Conservation (phyloP, 2,113 vertebrate genomes). For the Gambusia affinis region DNA sequence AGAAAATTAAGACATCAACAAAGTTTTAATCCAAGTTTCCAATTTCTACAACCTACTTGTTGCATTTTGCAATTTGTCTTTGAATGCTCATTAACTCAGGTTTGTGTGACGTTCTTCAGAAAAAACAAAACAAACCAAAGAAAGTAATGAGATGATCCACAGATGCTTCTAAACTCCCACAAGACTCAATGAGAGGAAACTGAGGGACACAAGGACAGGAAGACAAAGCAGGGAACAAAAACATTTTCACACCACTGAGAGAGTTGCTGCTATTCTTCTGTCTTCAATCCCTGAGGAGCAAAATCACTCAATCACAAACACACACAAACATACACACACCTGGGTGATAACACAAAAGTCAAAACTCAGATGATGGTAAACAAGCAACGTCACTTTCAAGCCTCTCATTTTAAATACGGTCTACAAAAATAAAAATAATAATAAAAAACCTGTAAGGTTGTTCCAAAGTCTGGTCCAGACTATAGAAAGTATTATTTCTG, state of each 20-base stretch:
- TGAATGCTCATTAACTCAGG: background rate
- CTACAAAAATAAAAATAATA: too few species aligned
- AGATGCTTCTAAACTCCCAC: conserved; percentile 55
- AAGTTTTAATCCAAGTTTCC: background rate
- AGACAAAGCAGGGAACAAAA: conserved; percentile 49
- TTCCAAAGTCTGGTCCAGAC: background rate
- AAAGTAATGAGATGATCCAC: background rate
- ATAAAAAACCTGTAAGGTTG: background rate
- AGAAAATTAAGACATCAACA: background rate
- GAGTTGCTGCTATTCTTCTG: conserved; percentile 55
- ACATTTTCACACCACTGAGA: conserved; percentile 58
- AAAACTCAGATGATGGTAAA: background rate
- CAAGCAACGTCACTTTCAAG: background rate
- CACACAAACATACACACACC: background rate
- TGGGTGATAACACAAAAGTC: background rate
- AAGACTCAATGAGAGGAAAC: conserved; percentile 66
- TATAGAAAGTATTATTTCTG: background rate
- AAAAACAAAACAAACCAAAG: background rate
- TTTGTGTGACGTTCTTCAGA: background rate
- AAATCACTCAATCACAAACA: conserved; percentile 18
- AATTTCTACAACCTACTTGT: background rate
- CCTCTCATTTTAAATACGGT: background rate
- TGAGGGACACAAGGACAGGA: conserved; percentile 41
- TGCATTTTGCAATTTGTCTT: background rate
- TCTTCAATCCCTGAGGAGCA: conserved; percentile 31